A percentile compares a stretch with the other conserved stretches of the same genome.
These are phyloP conservation scores for Tribolium freemani DNA, from an alignment of 2,888 invertebrate species.

Conservation along the genomic window DNA sequence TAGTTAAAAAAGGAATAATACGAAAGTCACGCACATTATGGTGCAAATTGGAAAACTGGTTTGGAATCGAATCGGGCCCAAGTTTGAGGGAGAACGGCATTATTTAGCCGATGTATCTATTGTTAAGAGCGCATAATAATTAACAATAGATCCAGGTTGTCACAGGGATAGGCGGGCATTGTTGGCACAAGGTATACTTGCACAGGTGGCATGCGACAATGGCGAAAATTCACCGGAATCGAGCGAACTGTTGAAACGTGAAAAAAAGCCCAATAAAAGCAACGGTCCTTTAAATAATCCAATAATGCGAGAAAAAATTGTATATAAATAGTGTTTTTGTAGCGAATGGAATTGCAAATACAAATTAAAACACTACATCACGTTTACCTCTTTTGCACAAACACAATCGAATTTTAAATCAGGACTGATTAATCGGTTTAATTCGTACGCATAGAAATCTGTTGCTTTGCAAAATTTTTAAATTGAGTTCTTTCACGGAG, in stretches of 20 bases:
- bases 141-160: constrained; percentile 46
- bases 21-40: not conserved
- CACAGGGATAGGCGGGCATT: constrained; percentile 36
- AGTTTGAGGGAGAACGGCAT: not conserved
- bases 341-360: constrained; percentile 5
- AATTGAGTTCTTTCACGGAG: no score
- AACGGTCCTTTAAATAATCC: no score
- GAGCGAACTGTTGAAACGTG: not conserved
- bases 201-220: constrained; percentile 7
- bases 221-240: not conserved
- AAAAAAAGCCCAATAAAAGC: no score
- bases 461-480: not conserved
- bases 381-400: constrained; percentile 5
- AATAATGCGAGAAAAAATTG: not conserved
- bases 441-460: not conserved
- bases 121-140: constrained; percentile 27
- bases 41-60: not conserved
- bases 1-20: not conserved
- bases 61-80: not conserved
- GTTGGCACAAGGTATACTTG: constrained; percentile 1
- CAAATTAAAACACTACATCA: constrained; percentile 28
- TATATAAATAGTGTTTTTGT: not conserved
- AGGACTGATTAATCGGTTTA: constrained; percentile 12
- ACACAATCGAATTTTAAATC: constrained; percentile 7
- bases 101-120: constrained; percentile 1